Evolutionary conservation across 2,113 vertebrate genomes (phyloP).

Genomic region (Murina feae): DNA sequence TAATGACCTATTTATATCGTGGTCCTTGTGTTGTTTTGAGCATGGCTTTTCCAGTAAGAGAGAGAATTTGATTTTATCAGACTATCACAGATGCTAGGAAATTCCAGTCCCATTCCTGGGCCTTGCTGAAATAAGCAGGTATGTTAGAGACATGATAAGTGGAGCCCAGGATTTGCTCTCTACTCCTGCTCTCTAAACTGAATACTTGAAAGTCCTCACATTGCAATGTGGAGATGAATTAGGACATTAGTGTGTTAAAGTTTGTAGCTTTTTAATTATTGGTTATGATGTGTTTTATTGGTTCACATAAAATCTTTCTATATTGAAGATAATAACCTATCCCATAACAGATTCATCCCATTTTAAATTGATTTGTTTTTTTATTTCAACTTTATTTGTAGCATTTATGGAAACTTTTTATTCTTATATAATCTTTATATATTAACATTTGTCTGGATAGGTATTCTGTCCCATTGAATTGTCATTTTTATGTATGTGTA

Average conservation of each 20-base stretch:
- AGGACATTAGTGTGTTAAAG: not conserved
- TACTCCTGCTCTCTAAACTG: not conserved
- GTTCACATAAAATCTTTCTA: not conserved
- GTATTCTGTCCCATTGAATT: not conserved
- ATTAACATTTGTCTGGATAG: not conserved
- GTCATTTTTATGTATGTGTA: not conserved
- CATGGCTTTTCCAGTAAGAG: not conserved
- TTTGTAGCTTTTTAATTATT: not conserved
- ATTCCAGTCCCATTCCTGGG: not conserved
- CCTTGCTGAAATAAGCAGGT: not conserved
- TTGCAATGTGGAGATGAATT: not conserved
- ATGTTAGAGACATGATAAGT: not conserved
- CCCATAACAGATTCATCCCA: not conserved
- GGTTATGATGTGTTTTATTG: not conserved
- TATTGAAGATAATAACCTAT: not conserved
- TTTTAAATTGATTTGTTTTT: not conserved
- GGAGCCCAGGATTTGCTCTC: not conserved
- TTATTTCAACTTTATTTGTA: not conserved
- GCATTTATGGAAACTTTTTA: not conserved
- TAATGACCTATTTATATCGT: conserved; percentile 46
- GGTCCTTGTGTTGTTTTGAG: conserved; percentile 19
- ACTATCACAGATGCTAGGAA: conserved; percentile 36
- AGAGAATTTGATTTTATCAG: conserved; percentile 32
- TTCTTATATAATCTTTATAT: not conserved
- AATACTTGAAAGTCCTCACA: not conserved